Base-by-base conservation (phyloP, 2,113 vertebrate species). In the Stigmatopora argus region DNA sequence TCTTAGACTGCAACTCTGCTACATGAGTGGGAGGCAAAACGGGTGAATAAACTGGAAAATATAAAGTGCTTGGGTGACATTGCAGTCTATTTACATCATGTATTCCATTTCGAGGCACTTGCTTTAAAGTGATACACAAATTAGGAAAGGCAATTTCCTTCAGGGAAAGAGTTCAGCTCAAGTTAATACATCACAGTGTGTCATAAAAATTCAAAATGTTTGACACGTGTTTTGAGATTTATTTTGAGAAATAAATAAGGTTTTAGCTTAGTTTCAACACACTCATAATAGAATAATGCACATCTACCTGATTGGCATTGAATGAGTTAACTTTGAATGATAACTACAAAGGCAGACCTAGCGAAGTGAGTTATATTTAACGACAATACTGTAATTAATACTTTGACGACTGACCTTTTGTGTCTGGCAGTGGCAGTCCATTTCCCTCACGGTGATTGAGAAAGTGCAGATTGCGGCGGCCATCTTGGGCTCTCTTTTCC, bases 371-470 rank as follows among this genome's bases (percentile, higher is more conserved):
- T 41, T 41, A 41, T 41, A 41, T 41, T 41, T 41, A 10, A 41
- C 9, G 6, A 41, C 38, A 8, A 41, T 41, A 41, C 38, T 41
- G 38, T 41, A 41, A 41, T 41, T 41, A 41, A 51, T 3, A 8
- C n/a, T 38, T 59, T 17, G 14, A 62, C 21, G 64, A 11, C 53
- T 64, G 44, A 38, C 4, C 38, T 23, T 31, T 1, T 14, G 46
- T 48, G 13, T 31, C 53, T 14, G 1, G 9, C 91, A 99, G 97
- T 99, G 97, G 97, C 97, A 99, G 85, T 93, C 96, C 89, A 98
- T 99, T 89, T 99, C 97, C 55, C 90, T 99, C 89, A 98, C 97
- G 1, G 96, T 98, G 85, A 99, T 99, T 71, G 97, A 99, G 92
- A 98, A 97, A 80, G 97, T 99, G 56, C 97, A 99, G 90, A 98